Base-by-base conservation (phyloP, 1,140 invertebrate genomes). In the Drosophila busckii region DNA sequence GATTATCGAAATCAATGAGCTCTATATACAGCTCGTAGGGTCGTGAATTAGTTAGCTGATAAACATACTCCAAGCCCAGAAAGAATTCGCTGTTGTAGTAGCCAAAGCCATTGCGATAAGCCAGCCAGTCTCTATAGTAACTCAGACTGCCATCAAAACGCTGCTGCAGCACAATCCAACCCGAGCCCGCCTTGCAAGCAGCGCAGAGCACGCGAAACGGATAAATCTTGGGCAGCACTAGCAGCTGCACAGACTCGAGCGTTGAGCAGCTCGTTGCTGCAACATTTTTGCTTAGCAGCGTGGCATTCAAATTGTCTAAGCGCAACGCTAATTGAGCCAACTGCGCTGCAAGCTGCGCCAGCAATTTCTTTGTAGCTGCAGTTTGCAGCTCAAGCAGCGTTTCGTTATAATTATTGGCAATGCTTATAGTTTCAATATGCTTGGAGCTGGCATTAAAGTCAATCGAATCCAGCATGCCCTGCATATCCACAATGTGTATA, bases 1-100 rank as follows among this genome's bases (percentile, higher is more conserved):
- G 84, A 0, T 88, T 87, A 4, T 88, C 67, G 23, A 90, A 89
- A 35, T 93, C 91, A 64, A 90, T 88, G 70, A 94, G 84, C 44
- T 92, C 90, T 17, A 94, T 89, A 28, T 90, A 78, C 8, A 66
- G 26, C 22, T 66, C 58, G 9, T 56, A 37, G 0, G 63, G 50
- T 1, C 44, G 23, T 0, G 58, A 62, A 2, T 23, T 56, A 4
- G 63, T 66, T 4, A 66, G 17, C 1, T 26, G 37, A 26, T 66
- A 8, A 3, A 66, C 38, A 1, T 34, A 9, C 5, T 66, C 50
- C 5, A 66, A 38, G 0, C 63, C 63, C 3, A 66, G 5, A 6
- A 62, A 62, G 13, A 62, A 62, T 9, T 66, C 58, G 19, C 38
- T 35, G 2, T 44, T 4, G 2, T 37, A 49, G 8, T 10, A n/a